These are phyloP conservation scores for Cranoglanis bouderius DNA, from an alignment of 2,113 vertebrate species.

Conservation along the genomic window DNA sequence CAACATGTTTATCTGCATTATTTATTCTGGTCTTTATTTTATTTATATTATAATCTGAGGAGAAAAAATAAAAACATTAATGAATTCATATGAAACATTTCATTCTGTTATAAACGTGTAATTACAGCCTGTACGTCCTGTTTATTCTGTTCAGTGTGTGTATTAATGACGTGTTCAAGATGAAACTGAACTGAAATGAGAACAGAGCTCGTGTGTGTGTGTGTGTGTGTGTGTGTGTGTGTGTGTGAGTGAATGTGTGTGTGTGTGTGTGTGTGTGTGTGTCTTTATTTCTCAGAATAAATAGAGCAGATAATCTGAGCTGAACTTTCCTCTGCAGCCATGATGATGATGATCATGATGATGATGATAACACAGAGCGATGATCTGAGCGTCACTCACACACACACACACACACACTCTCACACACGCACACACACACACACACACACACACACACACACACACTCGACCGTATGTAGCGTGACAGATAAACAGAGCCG, in stretches of 20 bases:
- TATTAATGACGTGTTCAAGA: not conserved
- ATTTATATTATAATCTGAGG: not conserved
- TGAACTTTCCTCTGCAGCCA: not conserved
- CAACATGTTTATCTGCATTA: no score
- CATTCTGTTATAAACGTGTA: not conserved
- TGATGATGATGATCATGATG: conserved; percentile 11
- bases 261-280: no score
- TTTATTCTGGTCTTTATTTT: not conserved
- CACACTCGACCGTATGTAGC: not conserved
- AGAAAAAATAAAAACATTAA: not conserved
- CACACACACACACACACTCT: conserved; percentile 4
- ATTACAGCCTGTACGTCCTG: not conserved
- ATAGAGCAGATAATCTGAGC: conserved; percentile 6
- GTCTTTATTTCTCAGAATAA: conserved; percentile 11
- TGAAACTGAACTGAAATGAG: no score
- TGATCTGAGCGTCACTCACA: not conserved
- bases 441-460: conserved; percentile 8
- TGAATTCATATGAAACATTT: not conserved
- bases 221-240: not conserved
- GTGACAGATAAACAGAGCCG: not conserved
- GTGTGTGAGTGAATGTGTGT: conserved; percentile 4
- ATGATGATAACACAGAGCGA: not conserved
- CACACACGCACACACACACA: not conserved
- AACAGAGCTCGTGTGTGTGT: not conserved
- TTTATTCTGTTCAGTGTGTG: not conserved